These are phyloP conservation scores for Cephus pygmeus DNA, from an alignment of 2,888 invertebrate species.

Conservation along the genomic window DNA sequence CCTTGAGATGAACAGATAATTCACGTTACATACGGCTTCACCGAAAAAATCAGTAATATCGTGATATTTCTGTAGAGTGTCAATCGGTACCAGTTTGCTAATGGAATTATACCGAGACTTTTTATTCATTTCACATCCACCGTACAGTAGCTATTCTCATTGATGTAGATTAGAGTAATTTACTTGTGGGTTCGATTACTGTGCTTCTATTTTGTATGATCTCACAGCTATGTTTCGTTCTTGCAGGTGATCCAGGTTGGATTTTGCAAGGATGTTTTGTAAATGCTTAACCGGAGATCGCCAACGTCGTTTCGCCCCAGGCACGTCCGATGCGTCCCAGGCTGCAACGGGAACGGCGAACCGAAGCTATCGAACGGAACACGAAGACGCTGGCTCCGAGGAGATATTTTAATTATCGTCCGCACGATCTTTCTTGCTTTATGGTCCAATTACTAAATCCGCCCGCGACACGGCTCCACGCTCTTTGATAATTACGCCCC, in stretches of 20 bases:
- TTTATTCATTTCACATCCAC: not conserved
- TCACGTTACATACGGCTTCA: not conserved
- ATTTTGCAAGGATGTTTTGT: slow-evolving; percentile 34
- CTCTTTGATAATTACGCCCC: not conserved
- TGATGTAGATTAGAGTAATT: not conserved
- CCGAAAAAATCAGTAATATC: not conserved
- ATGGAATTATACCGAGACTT: not conserved
- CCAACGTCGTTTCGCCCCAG: slow-evolving; percentile 59
- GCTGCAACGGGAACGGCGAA: slow-evolving; percentile 39
- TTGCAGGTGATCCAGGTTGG: not conserved
- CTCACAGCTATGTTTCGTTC: not conserved
- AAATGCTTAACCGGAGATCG: slow-evolving; percentile 51
- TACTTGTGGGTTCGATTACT: not conserved
- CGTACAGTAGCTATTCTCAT: not conserved
- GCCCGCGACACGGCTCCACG: slow-evolving; percentile 22
- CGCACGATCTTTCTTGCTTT: slow-evolving; percentile 45
- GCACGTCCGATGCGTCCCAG: slow-evolving; percentile 51
- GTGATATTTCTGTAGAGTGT: not conserved
- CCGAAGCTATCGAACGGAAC: slow-evolving; percentile 52
- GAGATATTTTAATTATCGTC: slow-evolving; percentile 59
- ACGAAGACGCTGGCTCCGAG: slow-evolving; percentile 24
- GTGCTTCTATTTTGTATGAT: not conserved
- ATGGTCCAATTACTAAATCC: slow-evolving; percentile 30
- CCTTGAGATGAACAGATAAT: not conserved
- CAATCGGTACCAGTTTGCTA: not conserved